Percentiles rank a stretch among this genome's conserved stretches.
These are phyloP conservation scores for Upupa epops DNA, from an alignment of 2,113 vertebrate species.

Conservation along the genomic window DNA sequence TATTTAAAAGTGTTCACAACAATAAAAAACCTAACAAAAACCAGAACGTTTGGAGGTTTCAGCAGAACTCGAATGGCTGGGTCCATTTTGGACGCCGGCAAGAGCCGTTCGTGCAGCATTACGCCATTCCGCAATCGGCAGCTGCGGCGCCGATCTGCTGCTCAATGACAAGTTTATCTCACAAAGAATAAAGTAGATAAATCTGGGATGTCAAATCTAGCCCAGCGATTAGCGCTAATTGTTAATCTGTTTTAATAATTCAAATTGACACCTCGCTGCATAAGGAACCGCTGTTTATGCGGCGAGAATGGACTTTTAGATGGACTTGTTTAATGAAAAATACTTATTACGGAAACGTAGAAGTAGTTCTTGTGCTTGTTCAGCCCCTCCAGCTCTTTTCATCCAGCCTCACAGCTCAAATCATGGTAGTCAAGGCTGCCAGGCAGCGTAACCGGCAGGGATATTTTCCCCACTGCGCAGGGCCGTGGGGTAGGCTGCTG, in stretches of 20 bases:
- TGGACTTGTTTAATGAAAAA: not conserved
- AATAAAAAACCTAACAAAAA: constrained; percentile 57
- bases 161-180: constrained; percentile 22
- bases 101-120: constrained; percentile 31
- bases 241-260: not conserved
- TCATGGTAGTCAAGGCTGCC: not conserved
- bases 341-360: not conserved
- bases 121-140: constrained; percentile 14
- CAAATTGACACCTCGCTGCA: not conserved
- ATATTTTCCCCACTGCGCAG: not conserved
- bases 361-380: not conserved
- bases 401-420: not conserved
- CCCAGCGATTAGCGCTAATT: not conserved
- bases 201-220: not conserved
- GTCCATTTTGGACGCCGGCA: constrained; percentile 35
- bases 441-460: fast-evolving
- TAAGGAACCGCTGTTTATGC: not conserved
- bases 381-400: not conserved
- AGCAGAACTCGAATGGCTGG: constrained; percentile 3
- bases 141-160: not conserved
- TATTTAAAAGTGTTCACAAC: constrained; percentile 43
- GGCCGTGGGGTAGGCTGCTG: not conserved
- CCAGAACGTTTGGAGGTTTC: constrained; percentile 28
- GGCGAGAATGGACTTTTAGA: not conserved
- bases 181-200: not conserved